phyloP scores from a whole-genome alignment of 2,888 invertebrate genomes.

The Melieria crassipennis region DNA sequence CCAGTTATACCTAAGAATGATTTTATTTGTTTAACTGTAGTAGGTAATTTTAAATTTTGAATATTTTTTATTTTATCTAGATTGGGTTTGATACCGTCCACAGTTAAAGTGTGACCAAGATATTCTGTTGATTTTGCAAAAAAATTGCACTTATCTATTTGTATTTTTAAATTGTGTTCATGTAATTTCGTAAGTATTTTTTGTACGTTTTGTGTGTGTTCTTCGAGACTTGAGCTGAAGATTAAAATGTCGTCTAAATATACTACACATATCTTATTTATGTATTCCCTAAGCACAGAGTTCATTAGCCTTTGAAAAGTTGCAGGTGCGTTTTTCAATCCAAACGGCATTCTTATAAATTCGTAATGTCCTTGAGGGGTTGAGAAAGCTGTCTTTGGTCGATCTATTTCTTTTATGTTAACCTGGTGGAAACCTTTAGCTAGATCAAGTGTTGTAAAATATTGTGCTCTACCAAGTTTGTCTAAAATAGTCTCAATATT shows the following conservation, averaged over 20 bases:
- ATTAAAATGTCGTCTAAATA: constrained; percentile 4
- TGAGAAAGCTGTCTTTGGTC: constrained; percentile 13
- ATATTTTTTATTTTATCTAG: constrained; percentile 21
- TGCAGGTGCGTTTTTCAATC: not conserved
- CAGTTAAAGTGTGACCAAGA: constrained; percentile 20
- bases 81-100: constrained; percentile 18
- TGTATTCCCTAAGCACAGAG: constrained; percentile 9
- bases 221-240: not conserved
- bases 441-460: constrained; percentile 3
- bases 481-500: constrained; percentile 14
- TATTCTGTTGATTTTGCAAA: constrained; percentile 15
- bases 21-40: constrained; percentile 36
- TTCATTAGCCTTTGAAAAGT: not conserved
- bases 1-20: constrained; percentile 32
- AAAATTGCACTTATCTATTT: constrained; percentile 11
- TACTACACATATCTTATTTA: constrained; percentile 3
- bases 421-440: constrained; percentile 12
- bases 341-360: constrained; percentile 4
- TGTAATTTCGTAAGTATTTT: not conserved
- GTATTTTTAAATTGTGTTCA: constrained; percentile 1
- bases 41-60: constrained; percentile 9
- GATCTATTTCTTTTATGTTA: constrained; percentile 16
- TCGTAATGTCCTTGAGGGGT: constrained; percentile 17
- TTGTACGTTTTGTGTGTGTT: not conserved
- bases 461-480: constrained; percentile 16